Base-by-base conservation (phyloP, 2,113 vertebrate species). In the Cyanistes caeruleus region DNA sequence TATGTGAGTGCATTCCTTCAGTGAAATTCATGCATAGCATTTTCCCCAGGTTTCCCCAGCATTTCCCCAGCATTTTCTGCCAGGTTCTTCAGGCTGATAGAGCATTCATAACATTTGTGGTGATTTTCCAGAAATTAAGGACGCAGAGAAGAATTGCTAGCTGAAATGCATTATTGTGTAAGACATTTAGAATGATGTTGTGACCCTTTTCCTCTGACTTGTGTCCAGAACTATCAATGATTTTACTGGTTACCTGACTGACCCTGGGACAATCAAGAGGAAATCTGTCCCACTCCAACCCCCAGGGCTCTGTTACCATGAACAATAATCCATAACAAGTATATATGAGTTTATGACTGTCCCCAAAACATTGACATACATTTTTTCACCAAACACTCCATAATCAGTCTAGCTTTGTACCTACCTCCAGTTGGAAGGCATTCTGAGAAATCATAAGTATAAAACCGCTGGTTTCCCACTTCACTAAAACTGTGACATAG, bases 21-120 rank as follows among this genome's bases (percentile, higher is more conserved):
- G 44, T 2, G 0, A 59, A 73, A 59, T 18, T 24, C 52, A 67
- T 7, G 1, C 0, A 0, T 30, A 55, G 41, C 13, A n/a, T 56
- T 70, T 72, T 46, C 41, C 28, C 12, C 25, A 27, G 35, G 60
- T 62, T 39, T 39, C 39, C 39, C 39, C 39, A 39, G 37, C 10
- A 39, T 39, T 39, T 39, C 37, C 37, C 37, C 37, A 39, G 39
- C 39, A 39, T 39, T 82, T 81, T 56, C 67, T 87, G 20, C 3
- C 46, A 51, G 41, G 8, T 83, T 77, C n/a, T 49, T 64, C 25
- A 55, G 49, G 53, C n/a, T 74, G 11, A 69, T 19, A 41, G 44
- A 82, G 22, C 1, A 2, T 41, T 70, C 25, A 37, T 13, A 75
- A 25, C 8, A 39, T 59, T 65, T 67, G 31, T 39, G 11, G 37